Base-by-base conservation (phyloP, 37 sponge, comb jelly and placozoan genomes). In the Diacarnus erythraeanus region DNA sequence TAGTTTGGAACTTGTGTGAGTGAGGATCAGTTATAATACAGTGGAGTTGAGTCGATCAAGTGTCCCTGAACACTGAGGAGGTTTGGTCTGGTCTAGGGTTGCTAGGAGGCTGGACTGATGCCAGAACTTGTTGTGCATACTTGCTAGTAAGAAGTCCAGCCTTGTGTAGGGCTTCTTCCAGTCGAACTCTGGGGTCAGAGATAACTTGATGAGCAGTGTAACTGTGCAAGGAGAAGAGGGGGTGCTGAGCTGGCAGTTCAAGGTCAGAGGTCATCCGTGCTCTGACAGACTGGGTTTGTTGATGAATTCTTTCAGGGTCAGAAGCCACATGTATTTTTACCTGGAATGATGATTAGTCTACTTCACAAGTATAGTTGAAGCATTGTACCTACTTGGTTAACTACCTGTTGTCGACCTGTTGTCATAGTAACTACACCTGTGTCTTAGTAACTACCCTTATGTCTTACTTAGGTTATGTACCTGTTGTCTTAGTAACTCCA, bases 141-240 rank as follows among this genome's bases (percentile, higher is more conserved):
- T 80, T 60, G 23, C 90, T 83, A 34, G 73, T 78, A 59, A 82
- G 91, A 10, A 97, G 84, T 1, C 97, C 94, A 0, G 94, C 94
- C 42, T 86, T 64, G 33, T 88, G 61, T 70, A 97, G 69, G 15
- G 97, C 97, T 3, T 59, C 79, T 27, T 82, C 94, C 64, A 97
- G 77, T 63, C 75, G 82, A 36, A 92, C 38, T 54, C 97, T 80
- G 67, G 66, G 85, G 76, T 96, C 97, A 42, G 86, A 66, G 56
- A 77, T 74, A 38, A 85, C 86, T 64, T 61, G 42, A 27, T 82
- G 79, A 41, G 73, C 63, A 1, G 83, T 61, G 79, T 47, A 90
- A 34, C 79, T 59, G 60, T 90, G 68, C 2, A 86, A 57, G 8
- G 64, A 60, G 57, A 82, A 90, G 8, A 90, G 68, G 0, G 83